Evolutionary conservation across 2,888 invertebrate genomes (phyloP), one percentile per base, ranked within the genome.

Genomic region (Anaspis maculata): DNA sequence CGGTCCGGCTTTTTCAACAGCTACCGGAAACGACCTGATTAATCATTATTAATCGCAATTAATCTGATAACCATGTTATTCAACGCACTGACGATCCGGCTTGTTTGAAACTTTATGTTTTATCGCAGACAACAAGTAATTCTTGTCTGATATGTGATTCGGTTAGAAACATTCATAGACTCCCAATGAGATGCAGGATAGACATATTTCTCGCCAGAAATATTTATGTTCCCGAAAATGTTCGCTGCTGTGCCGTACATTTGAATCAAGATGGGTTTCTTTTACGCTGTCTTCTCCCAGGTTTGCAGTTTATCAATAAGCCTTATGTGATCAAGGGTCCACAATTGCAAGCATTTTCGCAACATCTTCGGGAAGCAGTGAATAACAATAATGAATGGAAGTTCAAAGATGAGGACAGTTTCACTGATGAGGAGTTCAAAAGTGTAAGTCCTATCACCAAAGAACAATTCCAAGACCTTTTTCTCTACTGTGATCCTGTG

Each of bases 111-210:
- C 9, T 19, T 6, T 6, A 19, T 9, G 19, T 19, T 19, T 5
- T 9, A 5, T 6, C 19, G 6, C 19, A 5, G 9, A 5, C 9
- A 6, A 5, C 6, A 9, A 24, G 7, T 4, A 24, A 10, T 24
- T 19, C 19, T 45, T 45, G 13, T 34, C 5, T 19, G 9, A 6
- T 19, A 6, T 19, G 19, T 9, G 9, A 19, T 19, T 19, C 19
- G 9, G 19, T 19, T 19, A 9, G 5, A 19, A 19, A 19, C 9
- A 9, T 19, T 19, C 19, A 19, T 6, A 5, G 19, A 19, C 19
- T 19, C 9, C 9, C 19, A 5, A 6, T 19, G 19, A 9, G 9
- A 19, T 19, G 19, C 19, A 19, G 19, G 19, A 9, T 19, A 19
- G 9, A 19, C 9, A 19, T 19, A 6, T 19, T 19, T 19, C 6